phyloP scores from a whole-genome alignment of 2,888 invertebrate species.

The Amphipoea lucens region DNA sequence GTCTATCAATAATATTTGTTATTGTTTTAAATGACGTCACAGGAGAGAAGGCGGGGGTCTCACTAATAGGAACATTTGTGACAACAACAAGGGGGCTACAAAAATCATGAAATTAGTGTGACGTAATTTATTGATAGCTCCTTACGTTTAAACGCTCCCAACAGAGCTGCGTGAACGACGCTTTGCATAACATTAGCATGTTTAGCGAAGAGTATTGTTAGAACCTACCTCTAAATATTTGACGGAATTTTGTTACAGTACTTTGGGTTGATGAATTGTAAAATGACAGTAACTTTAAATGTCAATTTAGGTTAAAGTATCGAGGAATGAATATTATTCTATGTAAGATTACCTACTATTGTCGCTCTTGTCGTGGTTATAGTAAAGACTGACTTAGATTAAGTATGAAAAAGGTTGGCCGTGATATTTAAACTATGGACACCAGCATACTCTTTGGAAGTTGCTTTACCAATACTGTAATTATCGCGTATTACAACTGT shows the following conservation, averaged over 20 bases:
- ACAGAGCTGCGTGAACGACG: conserved; percentile 48
- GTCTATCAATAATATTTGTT: neutral
- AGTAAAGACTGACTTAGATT: neutral
- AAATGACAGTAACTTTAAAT: conserved; percentile 6
- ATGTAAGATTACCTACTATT: neutral
- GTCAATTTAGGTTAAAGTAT: conserved; percentile 30
- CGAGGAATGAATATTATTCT: conserved; percentile 13
- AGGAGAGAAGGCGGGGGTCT: neutral
- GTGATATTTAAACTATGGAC: neutral
- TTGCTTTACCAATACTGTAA: neutral
- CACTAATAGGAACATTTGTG: neutral
- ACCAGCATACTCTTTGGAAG: neutral
- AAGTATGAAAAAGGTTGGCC: neutral
- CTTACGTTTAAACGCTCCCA: conserved; percentile 42
- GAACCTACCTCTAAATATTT: conserved; percentile 40
- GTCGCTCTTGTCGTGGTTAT: neutral
- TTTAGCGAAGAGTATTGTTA: conserved; percentile 55
- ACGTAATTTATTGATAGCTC: neutral
- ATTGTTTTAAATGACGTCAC: neutral
- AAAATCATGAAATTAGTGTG: neutral
- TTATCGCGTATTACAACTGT: neutral
- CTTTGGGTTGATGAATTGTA: conserved; percentile 45
- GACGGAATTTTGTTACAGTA: conserved; percentile 20
- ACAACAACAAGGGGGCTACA: neutral
- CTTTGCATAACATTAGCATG: conserved; percentile 64